phyloP scores from a whole-genome alignment of 2,113 vertebrate species.

The Turnix velox region DNA sequence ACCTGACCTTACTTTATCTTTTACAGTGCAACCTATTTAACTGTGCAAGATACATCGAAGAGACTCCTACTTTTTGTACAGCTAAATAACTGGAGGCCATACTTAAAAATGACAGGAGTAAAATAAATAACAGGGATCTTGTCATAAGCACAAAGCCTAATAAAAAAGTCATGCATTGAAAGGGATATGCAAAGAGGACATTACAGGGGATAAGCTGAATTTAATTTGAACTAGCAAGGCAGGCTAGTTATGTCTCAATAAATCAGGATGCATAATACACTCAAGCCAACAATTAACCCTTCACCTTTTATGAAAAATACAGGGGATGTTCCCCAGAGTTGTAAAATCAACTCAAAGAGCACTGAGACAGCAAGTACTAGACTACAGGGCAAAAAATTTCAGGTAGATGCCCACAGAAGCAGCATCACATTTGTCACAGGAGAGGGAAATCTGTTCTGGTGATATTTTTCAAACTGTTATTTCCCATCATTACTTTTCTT shows the following conservation, averaged over 20 bases:
- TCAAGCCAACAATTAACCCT: not conserved
- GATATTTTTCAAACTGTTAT: not conserved
- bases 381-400: not conserved
- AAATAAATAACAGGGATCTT: not conserved
- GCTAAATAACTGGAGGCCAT: not conserved
- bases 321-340: not conserved
- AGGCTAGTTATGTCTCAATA: not conserved
- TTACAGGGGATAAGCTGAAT: not conserved
- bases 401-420: not conserved
- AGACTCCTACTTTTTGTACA: not conserved
- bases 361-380: not conserved
- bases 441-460: not conserved
- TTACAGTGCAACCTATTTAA: not conserved
- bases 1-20: not conserved
- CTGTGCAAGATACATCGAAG: not conserved
- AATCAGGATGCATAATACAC: not conserved
- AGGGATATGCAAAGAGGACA: not conserved
- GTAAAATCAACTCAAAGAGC: not conserved
- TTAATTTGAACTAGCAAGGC: not conserved
- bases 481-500: not conserved
- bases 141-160: not conserved
- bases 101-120: not conserved
- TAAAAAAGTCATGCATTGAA: not conserved
- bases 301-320: not conserved
- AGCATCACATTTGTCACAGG: not conserved